These are phyloP conservation scores for Kryptolebias ocellatus DNA, from an alignment of 2,797 vertebrate species.

Conservation along the genomic window DNA sequence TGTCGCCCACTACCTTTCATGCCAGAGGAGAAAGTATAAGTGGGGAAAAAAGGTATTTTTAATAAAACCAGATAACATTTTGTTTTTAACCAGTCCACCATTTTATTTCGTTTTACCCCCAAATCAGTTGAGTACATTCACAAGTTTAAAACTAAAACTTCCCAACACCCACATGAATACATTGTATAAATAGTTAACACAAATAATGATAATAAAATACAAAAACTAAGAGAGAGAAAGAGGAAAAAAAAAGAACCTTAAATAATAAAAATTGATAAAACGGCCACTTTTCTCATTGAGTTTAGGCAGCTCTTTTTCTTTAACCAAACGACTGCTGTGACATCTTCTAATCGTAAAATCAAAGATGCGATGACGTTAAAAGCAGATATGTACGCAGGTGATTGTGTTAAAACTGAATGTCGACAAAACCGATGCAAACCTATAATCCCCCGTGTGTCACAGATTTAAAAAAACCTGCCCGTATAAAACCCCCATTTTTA, in stretches of 20 bases:
- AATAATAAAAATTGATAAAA: constrained; percentile 54
- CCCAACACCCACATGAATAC: constrained; percentile 60
- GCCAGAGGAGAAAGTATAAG: too few relatives aligned
- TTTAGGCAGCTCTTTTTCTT: constrained; percentile 17
- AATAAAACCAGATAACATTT: background rate
- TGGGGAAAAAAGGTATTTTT: background rate
- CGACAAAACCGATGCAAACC: constrained; percentile 32
- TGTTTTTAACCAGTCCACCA: constrained; percentile 63
- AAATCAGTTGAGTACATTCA: constrained; percentile 71
- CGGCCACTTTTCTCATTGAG: constrained; percentile 25
- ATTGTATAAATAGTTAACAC: constrained; percentile 59
- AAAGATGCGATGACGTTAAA: constrained; percentile 26
- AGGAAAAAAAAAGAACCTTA: background rate
- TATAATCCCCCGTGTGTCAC: constrained; percentile 32
- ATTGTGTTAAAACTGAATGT: constrained; percentile 32
- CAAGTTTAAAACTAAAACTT: constrained; percentile 43
- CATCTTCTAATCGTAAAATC: constrained; percentile 28
- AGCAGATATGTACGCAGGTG: constrained; percentile 30
- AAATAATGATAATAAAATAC: constrained; percentile 37
- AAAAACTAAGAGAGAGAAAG: constrained; percentile 43
- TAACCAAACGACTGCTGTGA: constrained; percentile 47
- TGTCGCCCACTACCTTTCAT: too few relatives aligned
- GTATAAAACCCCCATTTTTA: constrained; percentile 64
- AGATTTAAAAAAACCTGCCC: constrained; percentile 32
- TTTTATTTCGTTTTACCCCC: constrained; percentile 73